A percentile compares a stretch with the other conserved stretches of the same genome.
phyloP scores from a whole-genome alignment of 2,113 vertebrate species.

The Micromys minutus region DNA sequence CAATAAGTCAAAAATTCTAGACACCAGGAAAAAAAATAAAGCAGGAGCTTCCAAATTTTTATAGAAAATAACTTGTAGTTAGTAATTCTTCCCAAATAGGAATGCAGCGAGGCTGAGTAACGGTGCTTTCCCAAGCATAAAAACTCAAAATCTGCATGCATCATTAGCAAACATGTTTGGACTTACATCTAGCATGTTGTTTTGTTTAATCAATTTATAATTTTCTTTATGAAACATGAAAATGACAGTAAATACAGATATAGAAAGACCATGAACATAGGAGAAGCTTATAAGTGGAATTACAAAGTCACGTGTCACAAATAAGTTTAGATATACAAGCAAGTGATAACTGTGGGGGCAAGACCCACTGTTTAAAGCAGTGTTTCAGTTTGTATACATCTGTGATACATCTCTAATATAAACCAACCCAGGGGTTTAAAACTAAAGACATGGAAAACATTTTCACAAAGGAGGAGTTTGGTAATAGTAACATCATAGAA shows the following conservation, averaged over 20 bases:
- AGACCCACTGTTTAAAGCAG: neutral
- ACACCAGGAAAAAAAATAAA: neutral
- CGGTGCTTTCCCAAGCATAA: neutral
- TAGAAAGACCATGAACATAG: neutral
- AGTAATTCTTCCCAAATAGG: neutral
- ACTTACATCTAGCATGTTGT: neutral
- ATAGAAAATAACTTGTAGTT: conserved; percentile 36
- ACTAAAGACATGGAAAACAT: neutral
- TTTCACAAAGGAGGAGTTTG: neutral
- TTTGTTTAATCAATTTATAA: conserved; percentile 11
- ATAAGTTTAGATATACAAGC: neutral
- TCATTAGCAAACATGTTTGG: neutral
- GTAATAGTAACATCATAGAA: neutral
- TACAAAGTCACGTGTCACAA: conserved; percentile 5
- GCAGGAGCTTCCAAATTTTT: neutral
- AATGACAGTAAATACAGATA: conserved; percentile 5
- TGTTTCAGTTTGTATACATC: neutral
- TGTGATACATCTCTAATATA: neutral
- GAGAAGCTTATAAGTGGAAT: neutral
- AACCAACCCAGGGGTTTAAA: neutral
- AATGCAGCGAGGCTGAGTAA: neutral
- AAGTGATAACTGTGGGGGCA: neutral
- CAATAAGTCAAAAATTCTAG: conserved; percentile 29
- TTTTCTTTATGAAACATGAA: conserved; percentile 30
- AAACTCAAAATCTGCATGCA: neutral